Conservation (phyloP, 2,797 vertebrate genomes). For the Ibycter americanus region DNA sequence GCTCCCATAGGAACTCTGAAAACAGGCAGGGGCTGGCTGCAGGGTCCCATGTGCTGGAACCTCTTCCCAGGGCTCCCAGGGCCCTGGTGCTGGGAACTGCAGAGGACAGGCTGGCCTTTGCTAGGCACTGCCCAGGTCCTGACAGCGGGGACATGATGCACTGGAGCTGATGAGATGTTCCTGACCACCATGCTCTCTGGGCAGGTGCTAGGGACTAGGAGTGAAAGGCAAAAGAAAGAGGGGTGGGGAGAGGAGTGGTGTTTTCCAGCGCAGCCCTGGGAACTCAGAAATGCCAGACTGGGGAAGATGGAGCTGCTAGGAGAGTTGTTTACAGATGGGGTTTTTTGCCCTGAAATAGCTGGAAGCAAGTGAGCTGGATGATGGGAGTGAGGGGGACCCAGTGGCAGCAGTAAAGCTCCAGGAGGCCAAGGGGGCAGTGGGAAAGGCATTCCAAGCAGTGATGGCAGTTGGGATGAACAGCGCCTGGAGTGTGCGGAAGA, state of each 20-base stretch:
- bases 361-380: background rate
- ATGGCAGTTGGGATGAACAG: background rate
- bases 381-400: background rate
- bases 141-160: accelerated
- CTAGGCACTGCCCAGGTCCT: background rate
- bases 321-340: background rate
- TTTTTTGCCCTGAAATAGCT: background rate
- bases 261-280: background rate
- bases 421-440: background rate
- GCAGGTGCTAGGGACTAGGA: background rate
- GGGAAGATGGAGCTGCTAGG: background rate
- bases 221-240: background rate
- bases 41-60: accelerated
- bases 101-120: background rate
- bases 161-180: background rate
- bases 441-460: background rate
- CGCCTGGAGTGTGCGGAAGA: background rate
- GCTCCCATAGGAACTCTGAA: background rate
- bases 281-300: background rate
- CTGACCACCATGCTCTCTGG: background rate
- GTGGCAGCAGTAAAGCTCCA: background rate
- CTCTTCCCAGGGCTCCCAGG: background rate
- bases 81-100: background rate
- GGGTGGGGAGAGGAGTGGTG: background rate
- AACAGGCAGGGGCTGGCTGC: background rate